A percentile compares a stretch with the other conserved stretches of the same genome.
Evolutionary conservation across 2,113 vertebrate species (phyloP).

Genomic region (Hippocampus guttulatus): DNA sequence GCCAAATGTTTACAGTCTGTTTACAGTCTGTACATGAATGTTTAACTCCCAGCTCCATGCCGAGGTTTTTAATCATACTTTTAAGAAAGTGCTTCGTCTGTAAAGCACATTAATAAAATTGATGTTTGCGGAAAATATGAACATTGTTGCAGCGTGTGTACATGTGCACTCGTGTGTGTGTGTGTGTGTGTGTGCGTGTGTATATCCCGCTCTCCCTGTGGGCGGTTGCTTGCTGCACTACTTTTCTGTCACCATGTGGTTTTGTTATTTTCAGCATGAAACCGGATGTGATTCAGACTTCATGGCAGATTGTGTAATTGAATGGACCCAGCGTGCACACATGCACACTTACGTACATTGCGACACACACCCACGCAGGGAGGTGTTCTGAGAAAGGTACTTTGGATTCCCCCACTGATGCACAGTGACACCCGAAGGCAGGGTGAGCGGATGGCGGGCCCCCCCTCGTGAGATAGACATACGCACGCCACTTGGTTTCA

Average conservation of each 20-base stretch:
- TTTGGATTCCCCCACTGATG: conserved; percentile 51
- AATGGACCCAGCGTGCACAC: conserved; percentile 53
- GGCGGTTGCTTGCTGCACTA: conserved; percentile 58
- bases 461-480: conserved; percentile 25
- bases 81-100: background rate
- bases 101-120: conserved; percentile 1
- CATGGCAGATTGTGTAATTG: conserved; percentile 63
- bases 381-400: conserved; percentile 55
- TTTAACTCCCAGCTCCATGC: background rate
- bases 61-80: background rate
- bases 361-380: conserved; percentile 38
- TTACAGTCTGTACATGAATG: background rate
- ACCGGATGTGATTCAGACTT: conserved; percentile 72
- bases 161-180: background rate
- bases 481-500: conserved; percentile 54
- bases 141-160: conserved; percentile 29
- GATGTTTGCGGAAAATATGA: conserved; percentile 27
- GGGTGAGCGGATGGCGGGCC: conserved; percentile 31
- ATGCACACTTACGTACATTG: background rate
- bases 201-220: conserved; percentile 38
- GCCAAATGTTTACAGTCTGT: background rate
- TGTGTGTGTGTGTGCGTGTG: background rate
- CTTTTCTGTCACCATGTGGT: conserved; percentile 68
- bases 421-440: conserved; percentile 42
- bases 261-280: conserved; percentile 68